phyloP scores from a whole-genome alignment of 2,113 vertebrate species.

The Microtus montanus region DNA sequence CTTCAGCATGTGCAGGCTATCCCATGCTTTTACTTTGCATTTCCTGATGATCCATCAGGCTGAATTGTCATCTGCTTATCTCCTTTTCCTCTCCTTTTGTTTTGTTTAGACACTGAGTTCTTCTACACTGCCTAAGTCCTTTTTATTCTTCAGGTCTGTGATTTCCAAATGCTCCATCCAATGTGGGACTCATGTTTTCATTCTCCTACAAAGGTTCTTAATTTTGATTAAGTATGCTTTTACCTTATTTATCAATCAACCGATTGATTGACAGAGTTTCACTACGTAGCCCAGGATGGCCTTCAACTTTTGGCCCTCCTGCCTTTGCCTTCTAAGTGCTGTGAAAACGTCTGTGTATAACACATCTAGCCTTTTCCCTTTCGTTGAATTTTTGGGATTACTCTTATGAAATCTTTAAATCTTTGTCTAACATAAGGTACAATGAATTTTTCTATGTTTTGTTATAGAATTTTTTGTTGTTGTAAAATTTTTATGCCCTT shows the following conservation, averaged over 20 bases:
- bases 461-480: neutral
- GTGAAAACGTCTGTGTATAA: neutral
- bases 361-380: neutral
- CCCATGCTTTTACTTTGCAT: neutral
- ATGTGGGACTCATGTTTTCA: neutral
- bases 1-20: neutral
- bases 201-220: neutral
- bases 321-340: neutral
- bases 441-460: neutral
- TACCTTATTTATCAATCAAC: too few species aligned
- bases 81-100: neutral
- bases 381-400: neutral
- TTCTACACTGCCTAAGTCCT: neutral
- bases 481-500: neutral
- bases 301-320: neutral
- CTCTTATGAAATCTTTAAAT: neutral
- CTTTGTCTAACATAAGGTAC: neutral
- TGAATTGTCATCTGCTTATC: neutral
- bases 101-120: neutral
- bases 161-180: neutral
- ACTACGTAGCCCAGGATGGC: neutral
- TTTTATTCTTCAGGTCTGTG: neutral
- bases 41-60: neutral
- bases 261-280: neutral
- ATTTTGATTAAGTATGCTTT: constrained; percentile 23